Evolutionary conservation across 1,140 invertebrate species (phyloP).

Genomic region (Marisa cornuarietis): DNA sequence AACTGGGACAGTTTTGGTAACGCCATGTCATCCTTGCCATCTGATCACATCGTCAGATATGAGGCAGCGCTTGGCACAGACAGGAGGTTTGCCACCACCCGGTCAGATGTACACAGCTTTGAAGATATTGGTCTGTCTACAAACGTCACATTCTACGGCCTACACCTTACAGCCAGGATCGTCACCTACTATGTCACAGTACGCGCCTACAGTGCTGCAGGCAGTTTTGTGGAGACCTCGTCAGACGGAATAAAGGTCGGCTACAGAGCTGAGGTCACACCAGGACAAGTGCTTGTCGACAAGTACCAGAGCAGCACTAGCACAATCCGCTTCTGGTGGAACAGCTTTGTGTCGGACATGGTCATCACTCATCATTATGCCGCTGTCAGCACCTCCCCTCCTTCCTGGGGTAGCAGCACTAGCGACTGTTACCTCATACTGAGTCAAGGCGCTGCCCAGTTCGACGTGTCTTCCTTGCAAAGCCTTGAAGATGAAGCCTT

Average conservation of each 20-base stretch:
- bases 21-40: conserved; percentile 23
- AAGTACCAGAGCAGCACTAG: conserved; percentile 26
- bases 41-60: conserved; percentile 36
- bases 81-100: conserved; percentile 21
- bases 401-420: background rate
- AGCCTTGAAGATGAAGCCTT: background rate
- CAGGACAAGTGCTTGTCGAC: conserved; percentile 28
- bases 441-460: background rate
- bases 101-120: conserved; percentile 36
- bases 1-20: conserved; percentile 44
- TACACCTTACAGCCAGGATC: conserved; percentile 38
- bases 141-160: conserved; percentile 26
- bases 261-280: conserved; percentile 24
- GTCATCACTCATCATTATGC: conserved; percentile 32
- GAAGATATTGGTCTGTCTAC: conserved; percentile 37
- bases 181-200: conserved; percentile 44
- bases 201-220: conserved; percentile 38
- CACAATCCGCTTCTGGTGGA: conserved; percentile 32
- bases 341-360: conserved; percentile 37
- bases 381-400: conserved; percentile 13
- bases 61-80: conserved; percentile 42
- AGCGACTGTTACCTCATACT: background rate
- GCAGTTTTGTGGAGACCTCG: conserved; percentile 34
- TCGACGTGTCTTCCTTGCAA: conserved; percentile 5
- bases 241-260: conserved; percentile 45